Evolutionary conservation across 1,140 invertebrate genomes (phyloP), one percentile per base, ranked within the genome.

Genomic region (Neodiprion lecontei): DNA sequence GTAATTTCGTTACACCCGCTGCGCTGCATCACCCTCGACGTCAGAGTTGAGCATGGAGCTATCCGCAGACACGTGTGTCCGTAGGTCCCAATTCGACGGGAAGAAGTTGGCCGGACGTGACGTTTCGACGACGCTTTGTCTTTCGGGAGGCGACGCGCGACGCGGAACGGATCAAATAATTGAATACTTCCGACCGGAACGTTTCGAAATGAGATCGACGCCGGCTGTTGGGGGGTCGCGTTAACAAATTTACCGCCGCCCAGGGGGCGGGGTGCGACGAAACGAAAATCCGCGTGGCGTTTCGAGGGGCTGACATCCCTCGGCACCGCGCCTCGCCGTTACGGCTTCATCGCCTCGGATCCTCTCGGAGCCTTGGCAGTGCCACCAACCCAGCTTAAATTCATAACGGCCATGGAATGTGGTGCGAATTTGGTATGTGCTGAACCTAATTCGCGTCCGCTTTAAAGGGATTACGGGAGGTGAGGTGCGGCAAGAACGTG

Each of bases 391-490:
- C 28, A 76, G 81, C 77, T 83, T 83, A 81, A 82, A 82, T 83
- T 83, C 81, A 83, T 82, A 83, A 83, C 78, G 79, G 81, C 79
- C 79, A 76, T 79, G 78, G 80, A 83, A 83, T 82, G 81, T 78
- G 81, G 78, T 79, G 83, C 77, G 79, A 83, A 85, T 84, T 83
- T 84, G 81, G 78, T 81, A 84, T 78, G 80, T 79, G 76, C 76
- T 78, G 76, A 84, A 83, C 79, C 83, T 84, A 84, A 84, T 85
- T 84, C 82, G 79, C 76, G 80, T 76, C 78, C 78, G 83, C 79
- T 85, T 83, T 81, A 78, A 80, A 83, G 79, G 82, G 83, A 83
- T 84, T 85, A 69, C 67, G 11, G 67, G 67, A 4, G 40, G 21
- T 11, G 40, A 47, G 11, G 40, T 14, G 8, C 40, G 21, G 17